Base-by-base conservation (phyloP, 2,797 vertebrate genomes). In the Oreochromis grahami region DNA sequence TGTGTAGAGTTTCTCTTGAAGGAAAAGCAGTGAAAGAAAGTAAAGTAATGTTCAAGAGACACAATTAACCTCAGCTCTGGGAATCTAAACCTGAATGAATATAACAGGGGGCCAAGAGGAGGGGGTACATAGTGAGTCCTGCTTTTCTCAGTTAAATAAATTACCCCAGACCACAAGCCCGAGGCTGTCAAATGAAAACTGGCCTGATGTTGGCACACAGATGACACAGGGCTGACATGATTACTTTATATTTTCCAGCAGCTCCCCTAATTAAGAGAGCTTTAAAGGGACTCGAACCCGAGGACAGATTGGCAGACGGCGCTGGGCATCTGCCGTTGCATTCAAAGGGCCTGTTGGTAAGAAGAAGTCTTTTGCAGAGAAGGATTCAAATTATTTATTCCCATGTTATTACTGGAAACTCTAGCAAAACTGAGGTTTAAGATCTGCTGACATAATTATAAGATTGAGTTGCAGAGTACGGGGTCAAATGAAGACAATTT, bases 91-190 rank as follows among this genome's bases (percentile, higher is more conserved):
- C 43, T 74, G 68, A 74, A 74, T 50, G 43, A 74, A 74, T 50
- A 13, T 74, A 74, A 45, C 17, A 48, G 43, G 68, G 68, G 43
- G 68, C 43, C 43, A 0, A n/a, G 68, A 72, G 68, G 68, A 50
- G 43, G 68, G 68, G 43, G 43, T 50, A 8, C 17, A 50, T 13
- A 34, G 32, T 26, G 60, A 83, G 84, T 94, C 93, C 94, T 95
- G 94, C 92, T 93, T 93, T 94, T 91, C 87, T 86, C 60, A 82
- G 86, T 92, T 84, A 77, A 76, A 77, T 88, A 84, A 84, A 86
- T 72, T 60, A 77, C 84, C 52, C 68, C 32, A 80, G 79, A 80
- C 82, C 87, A 56, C 81, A 82, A n/a, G 38, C 60, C 48, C 24
- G 13, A 83, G 5, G 7, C 12, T 83, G 82, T 56, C 86, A 80